Evolutionary conservation across 1,140 invertebrate species (phyloP).

Genomic region (Manduca sexta): DNA sequence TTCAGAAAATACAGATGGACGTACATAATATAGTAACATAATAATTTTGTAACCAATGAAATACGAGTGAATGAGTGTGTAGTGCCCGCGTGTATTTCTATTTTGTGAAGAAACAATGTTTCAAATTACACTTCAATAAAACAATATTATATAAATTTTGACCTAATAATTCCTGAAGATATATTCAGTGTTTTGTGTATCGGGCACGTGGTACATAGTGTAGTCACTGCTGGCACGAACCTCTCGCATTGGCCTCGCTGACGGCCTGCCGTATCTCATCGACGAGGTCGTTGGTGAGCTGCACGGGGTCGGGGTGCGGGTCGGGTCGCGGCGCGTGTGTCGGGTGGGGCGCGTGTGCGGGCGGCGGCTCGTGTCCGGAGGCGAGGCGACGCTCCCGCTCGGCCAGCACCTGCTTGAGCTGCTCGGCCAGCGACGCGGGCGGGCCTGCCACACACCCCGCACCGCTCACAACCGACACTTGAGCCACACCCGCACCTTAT

Average conservation of each 20-base stretch:
- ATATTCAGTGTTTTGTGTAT: too few relatives aligned
- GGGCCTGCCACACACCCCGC: slow-evolving; percentile 64
- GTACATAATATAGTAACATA: too few relatives aligned
- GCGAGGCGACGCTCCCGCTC: slow-evolving; percentile 79
- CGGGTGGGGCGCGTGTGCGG: not conserved
- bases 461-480: not conserved
- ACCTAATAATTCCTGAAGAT: too few relatives aligned
- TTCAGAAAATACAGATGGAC: too few relatives aligned
- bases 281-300: slow-evolving; percentile 82
- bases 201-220: too few relatives aligned
- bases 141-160: too few relatives aligned
- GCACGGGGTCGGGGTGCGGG: slow-evolving; percentile 56
- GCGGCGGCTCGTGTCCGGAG: slow-evolving; percentile 68
- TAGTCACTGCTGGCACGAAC: slow-evolving; percentile 65
- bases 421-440: slow-evolving; percentile 84
- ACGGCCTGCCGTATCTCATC: slow-evolving; percentile 89
- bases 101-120: too few relatives aligned
- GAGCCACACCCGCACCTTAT: not conserved
- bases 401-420: slow-evolving; percentile 86
- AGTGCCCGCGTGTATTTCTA: too few relatives aligned
- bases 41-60: too few relatives aligned
- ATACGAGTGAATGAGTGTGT: too few relatives aligned
- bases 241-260: slow-evolving; percentile 87
- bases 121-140: too few relatives aligned
- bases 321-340: slow-evolving; percentile 10